Percentiles rank a stretch among this genome's conserved stretches.
Conservation (phyloP, 1,140 invertebrate species). For the Heliconius himera region DNA sequence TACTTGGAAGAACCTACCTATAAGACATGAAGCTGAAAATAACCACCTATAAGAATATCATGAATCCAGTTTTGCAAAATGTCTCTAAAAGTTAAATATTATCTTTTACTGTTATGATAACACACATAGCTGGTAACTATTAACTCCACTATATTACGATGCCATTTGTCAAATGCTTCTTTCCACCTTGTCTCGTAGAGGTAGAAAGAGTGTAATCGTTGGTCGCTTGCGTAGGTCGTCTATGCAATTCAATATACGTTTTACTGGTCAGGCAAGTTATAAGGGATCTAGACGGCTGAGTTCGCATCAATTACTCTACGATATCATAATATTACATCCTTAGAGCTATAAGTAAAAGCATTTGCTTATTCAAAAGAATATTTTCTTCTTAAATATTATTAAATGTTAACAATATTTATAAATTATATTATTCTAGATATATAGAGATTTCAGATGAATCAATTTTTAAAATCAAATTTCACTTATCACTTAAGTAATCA, state of each 20-base stretch:
- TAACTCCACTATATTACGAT: slow-evolving; percentile 8
- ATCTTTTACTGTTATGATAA: slow-evolving; percentile 27
- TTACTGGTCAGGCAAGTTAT: slow-evolving; percentile 51
- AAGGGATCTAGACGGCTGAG: slow-evolving; percentile 41
- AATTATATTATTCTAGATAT: not conserved
- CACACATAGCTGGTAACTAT: not conserved
- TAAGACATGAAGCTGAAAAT: too few relatives aligned
- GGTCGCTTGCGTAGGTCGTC: slow-evolving; percentile 48
- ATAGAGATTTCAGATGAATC: not conserved
- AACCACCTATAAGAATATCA: not conserved
- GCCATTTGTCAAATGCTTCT: not conserved
- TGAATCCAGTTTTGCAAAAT: not conserved
- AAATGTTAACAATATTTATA: not conserved
- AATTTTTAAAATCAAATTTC: not conserved
- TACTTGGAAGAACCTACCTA: too few relatives aligned
- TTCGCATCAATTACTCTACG: slow-evolving; percentile 44
- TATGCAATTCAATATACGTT: slow-evolving; percentile 48
- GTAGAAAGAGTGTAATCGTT: slow-evolving; percentile 41
- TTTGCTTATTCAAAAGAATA: not conserved
- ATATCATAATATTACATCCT: slow-evolving; percentile 31
- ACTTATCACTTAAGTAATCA: not conserved
- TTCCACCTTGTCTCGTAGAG: slow-evolving; percentile 17
- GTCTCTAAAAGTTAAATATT: not conserved
- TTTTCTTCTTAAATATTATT: not conserved
- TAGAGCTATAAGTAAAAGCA: not conserved